Evolutionary conservation across 2,888 invertebrate genomes (phyloP).

Genomic region (Alsophila aescularia): DNA sequence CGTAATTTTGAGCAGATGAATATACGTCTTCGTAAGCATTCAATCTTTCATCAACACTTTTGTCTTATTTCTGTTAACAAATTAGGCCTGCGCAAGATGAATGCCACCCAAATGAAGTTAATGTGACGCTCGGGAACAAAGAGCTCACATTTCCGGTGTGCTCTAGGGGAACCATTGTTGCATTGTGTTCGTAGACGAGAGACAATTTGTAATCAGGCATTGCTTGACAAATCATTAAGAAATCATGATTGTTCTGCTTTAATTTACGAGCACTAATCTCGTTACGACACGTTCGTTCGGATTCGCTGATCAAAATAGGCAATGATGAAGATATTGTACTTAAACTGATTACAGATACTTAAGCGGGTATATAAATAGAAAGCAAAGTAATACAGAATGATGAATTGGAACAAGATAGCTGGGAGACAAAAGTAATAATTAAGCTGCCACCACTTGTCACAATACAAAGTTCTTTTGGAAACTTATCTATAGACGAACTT

Average conservation of each 20-base stretch:
- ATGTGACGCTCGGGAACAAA: conserved; percentile 52
- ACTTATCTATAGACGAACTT: too few relatives aligned
- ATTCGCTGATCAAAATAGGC: conserved; percentile 15
- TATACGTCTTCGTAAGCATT: conserved; percentile 3
- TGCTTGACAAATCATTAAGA: conserved; percentile 56
- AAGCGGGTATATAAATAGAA: conserved; percentile 45
- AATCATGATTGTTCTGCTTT: conserved; percentile 41
- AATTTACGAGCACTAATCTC: conserved; percentile 29
- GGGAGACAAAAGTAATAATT: conserved; percentile 46
- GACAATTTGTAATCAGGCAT: conserved; percentile 57
- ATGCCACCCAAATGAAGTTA: conserved; percentile 45
- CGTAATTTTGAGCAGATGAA: conserved; percentile 1
- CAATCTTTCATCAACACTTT: conserved; percentile 17
- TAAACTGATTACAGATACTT: conserved; percentile 3
- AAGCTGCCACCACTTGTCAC: conserved; percentile 45
- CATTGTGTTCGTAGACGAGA: conserved; percentile 51
- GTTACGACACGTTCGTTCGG: conserved; percentile 28
- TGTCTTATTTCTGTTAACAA: conserved; percentile 30
- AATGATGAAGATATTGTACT: conserved; percentile 13
- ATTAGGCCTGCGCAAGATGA: conserved; percentile 38
- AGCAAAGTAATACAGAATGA: conserved; percentile 53
- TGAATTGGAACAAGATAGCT: conserved; percentile 54
- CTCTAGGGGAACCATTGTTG: conserved; percentile 56
- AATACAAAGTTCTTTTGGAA: too few relatives aligned
- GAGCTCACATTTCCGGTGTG: conserved; percentile 50